Evolutionary conservation across 2,797 vertebrate genomes (phyloP).

Genomic region (Myotis pilosus): DNA sequence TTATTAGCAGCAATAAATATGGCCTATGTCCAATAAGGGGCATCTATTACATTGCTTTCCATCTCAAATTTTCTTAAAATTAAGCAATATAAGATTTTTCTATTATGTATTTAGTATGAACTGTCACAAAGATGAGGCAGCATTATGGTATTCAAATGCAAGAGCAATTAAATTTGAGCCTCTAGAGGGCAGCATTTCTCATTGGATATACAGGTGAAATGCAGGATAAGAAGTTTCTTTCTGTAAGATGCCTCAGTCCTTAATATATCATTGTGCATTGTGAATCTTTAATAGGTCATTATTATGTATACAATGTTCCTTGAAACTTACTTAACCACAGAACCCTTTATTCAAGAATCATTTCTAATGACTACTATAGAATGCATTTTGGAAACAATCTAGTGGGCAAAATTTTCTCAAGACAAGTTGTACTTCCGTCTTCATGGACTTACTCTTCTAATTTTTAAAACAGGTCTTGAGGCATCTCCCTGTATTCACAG

Average conservation of each 20-base stretch:
- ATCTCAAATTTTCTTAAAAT: constrained; percentile 6
- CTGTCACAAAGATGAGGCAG: not conserved
- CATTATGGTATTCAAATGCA: not conserved
- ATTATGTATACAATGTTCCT: not conserved
- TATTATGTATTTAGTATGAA: not conserved
- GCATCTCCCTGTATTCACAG: not conserved
- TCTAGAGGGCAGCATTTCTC: constrained; percentile 79
- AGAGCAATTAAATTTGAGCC: constrained; percentile 46
- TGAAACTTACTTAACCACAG: constrained; percentile 27
- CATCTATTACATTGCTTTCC: not conserved
- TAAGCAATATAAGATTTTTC: not conserved
- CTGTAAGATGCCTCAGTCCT: constrained; percentile 28
- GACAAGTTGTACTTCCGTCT: not conserved
- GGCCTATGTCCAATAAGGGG: not conserved
- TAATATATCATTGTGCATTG: not conserved
- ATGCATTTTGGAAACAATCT: constrained; percentile 2
- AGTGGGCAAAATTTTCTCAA: not conserved
- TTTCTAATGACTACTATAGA: constrained; percentile 6
- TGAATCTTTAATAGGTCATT: not conserved
- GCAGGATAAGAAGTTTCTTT: constrained; percentile 48
- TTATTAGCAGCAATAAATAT: constrained; percentile 8
- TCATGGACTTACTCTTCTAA: not conserved
- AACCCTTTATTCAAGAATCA: constrained; percentile 11
- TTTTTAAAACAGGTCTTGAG: constrained; percentile 11
- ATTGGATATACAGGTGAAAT: not conserved